Evolutionary conservation across 1,140 invertebrate species (phyloP).

Genomic region (Popillia japonica): DNA sequence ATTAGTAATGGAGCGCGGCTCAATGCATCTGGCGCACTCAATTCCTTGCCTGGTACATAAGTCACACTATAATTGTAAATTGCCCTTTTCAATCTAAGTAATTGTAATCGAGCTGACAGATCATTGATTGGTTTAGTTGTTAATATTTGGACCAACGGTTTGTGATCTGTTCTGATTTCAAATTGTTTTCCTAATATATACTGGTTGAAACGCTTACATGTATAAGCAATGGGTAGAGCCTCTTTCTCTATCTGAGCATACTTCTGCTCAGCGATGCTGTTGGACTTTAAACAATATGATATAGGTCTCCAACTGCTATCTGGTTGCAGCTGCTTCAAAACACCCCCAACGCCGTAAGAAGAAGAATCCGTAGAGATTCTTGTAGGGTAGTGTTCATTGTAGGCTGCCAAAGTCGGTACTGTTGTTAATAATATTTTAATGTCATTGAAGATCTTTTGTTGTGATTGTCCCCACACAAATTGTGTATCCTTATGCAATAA

Average conservation of each 20-base stretch:
- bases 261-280: background rate
- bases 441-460: background rate
- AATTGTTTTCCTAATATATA: constrained; percentile 20
- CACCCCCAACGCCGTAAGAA: background rate
- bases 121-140: background rate
- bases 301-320: background rate
- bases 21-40: background rate
- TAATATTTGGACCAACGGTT: background rate
- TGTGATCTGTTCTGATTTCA: background rate
- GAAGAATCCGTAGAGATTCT: background rate
- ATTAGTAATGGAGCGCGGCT: background rate
- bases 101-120: background rate
- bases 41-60: background rate
- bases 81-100: background rate
- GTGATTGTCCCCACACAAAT: background rate
- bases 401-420: background rate
- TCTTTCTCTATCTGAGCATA: constrained; percentile 15
- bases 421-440: background rate
- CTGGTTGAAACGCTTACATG: background rate
- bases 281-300: background rate
- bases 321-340: background rate
- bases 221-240: background rate
- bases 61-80: background rate
- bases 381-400: background rate
- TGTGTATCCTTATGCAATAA: background rate